These are phyloP conservation scores for Xenopus borealis DNA, from an alignment of 2,113 vertebrate species.

Conservation along the genomic window DNA sequence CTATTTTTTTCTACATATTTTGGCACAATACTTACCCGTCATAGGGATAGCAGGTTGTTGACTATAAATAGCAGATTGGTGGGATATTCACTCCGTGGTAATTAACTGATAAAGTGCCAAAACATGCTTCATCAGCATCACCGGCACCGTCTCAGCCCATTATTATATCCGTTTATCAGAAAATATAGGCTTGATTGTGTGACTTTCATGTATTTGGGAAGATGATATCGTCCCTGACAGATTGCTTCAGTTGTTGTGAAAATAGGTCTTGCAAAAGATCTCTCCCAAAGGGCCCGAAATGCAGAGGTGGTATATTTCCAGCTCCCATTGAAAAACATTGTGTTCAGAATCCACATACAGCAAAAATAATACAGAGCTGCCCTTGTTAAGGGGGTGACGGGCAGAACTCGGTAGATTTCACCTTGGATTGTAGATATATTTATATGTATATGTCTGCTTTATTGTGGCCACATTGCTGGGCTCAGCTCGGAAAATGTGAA, in stretches of 20 bases:
- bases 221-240: slow-evolving; percentile 14
- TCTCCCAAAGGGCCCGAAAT: slow-evolving; percentile 2
- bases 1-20: too few species aligned
- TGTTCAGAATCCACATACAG: too few species aligned
- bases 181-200: slow-evolving; percentile 2
- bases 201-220: slow-evolving; percentile 20
- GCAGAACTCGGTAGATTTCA: too few species aligned
- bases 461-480: too few species aligned
- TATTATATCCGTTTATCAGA: not conserved
- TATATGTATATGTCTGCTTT: too few species aligned
- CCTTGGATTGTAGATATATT: too few species aligned
- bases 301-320: not conserved
- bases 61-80: slow-evolving; percentile 5
- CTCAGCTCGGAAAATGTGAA: too few species aligned
- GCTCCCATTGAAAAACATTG: not conserved
- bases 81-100: slow-evolving; percentile 11
- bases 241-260: slow-evolving; percentile 21
- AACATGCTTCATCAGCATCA: not conserved
- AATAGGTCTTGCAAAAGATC: slow-evolving; percentile 4
- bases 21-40: too few species aligned
- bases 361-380: too few species aligned
- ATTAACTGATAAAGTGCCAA: slow-evolving; percentile 20
- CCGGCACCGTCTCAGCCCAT: not conserved
- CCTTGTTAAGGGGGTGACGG: too few species aligned
- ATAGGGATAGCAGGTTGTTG: not conserved